Conservation (phyloP, 1,140 invertebrate genomes). For the Epicauta chinensis region DNA sequence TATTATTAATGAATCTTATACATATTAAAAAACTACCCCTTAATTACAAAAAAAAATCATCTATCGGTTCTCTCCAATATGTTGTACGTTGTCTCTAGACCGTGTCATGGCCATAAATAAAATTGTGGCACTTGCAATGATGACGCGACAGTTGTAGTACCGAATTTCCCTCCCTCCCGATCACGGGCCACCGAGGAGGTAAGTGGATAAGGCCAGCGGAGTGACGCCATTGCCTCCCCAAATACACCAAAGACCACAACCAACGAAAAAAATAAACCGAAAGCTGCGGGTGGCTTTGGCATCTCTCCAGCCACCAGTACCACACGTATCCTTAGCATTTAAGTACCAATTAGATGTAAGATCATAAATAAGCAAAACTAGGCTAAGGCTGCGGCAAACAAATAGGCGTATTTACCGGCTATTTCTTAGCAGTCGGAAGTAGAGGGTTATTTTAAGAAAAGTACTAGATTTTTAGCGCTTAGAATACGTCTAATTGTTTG, state of each 20-base stretch:
- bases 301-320: constrained; percentile 25
- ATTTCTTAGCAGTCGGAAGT: too few species aligned
- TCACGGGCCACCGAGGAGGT: constrained; percentile 42
- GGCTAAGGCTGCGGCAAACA: too few species aligned
- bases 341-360: constrained; percentile 1
- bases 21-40: not conserved
- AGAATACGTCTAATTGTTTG: too few species aligned
- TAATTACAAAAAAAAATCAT: constrained; percentile 1
- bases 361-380: not conserved
- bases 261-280: not conserved
- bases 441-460: too few species aligned
- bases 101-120: constrained; percentile 32
- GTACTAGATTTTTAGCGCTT: too few species aligned
- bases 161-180: constrained; percentile 34
- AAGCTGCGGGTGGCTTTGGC: constrained; percentile 23
- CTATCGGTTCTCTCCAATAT: constrained; percentile 34
- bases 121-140: constrained; percentile 25
- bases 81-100: constrained; percentile 40
- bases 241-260: not conserved
- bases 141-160: constrained; percentile 36
- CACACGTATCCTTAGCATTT: constrained; percentile 9
- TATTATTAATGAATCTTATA: constrained; percentile 2
- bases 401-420: too few species aligned
- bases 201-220: constrained; percentile 43
- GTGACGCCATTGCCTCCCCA: constrained; percentile 21